Evolutionary conservation across 2,113 vertebrate species (phyloP).

Genomic region (Nyctereutes procyonoides): DNA sequence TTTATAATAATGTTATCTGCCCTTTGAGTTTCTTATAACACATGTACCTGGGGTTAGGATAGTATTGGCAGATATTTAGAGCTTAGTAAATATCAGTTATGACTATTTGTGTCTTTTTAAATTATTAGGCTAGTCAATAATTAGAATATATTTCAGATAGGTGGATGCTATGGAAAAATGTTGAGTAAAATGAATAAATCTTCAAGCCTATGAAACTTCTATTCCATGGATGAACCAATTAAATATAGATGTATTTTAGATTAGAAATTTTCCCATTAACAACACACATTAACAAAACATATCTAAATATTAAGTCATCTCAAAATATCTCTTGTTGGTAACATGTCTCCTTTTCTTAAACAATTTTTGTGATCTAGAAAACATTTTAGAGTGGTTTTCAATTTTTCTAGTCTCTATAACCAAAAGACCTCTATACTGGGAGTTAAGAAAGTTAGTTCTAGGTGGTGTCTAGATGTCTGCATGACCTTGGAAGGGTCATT

Average conservation of each 20-base stretch:
- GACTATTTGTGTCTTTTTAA: neutral
- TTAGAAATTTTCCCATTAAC: neutral
- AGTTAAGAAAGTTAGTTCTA: neutral
- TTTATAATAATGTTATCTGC: neutral
- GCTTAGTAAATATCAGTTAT: neutral
- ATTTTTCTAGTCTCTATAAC: neutral
- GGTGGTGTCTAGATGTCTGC: neutral
- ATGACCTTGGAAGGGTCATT: neutral
- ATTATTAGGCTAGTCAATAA: neutral
- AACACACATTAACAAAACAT: neutral
- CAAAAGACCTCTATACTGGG: neutral
- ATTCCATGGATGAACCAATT: neutral
- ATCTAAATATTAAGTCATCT: conserved; percentile 1
- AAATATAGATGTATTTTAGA: neutral
- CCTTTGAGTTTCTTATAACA: neutral
- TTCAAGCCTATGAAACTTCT: neutral
- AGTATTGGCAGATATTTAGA: neutral
- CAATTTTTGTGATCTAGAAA: neutral
- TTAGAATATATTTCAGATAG: neutral
- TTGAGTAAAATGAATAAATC: neutral
- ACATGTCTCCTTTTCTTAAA: neutral
- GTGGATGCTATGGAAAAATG: neutral
- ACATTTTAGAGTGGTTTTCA: neutral
- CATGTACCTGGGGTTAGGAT: neutral
- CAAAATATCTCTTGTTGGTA: neutral